Evolutionary conservation across 2,113 vertebrate genomes (phyloP), one percentile per base, ranked within the genome.

Genomic region (Eublepharis macularius): DNA sequence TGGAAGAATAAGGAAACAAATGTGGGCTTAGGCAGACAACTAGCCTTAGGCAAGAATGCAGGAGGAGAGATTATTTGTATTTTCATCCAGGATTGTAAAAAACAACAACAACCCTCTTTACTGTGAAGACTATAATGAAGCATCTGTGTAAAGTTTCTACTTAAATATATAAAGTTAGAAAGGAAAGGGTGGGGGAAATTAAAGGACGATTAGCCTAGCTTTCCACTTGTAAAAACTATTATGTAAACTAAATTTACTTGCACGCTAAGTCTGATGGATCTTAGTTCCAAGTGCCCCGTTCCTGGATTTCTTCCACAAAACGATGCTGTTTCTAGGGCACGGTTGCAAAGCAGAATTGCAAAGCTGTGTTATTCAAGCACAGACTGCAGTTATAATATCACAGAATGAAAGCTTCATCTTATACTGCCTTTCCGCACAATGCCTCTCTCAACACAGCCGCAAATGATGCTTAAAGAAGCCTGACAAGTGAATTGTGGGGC

Each of bases 191-290:
- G 21, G 29, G 6, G 1, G 45, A 11, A 45, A 47, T 6, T 45
- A 8, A 73, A 24, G 16, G 51, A 47, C 41, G 41, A 36, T 60
- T 79, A 49, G 47, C 4, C 49, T 65, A 73, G n/a, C 63, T 65
- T 86, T 80, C 76, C 69, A n/a, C 43, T 86, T 74, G 41, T 65
- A 80, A 80, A 86, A 80, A 39, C 39, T 45, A 63, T 60, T 63
- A 41, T 74, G 19, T 47, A 26, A 80, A 14, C 39, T 80, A 65
- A 49, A 80, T 75, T 39, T 49, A 74, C 34, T 65, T 39, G 69
- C 29, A 47, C n/a, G 60, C 74, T 68, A 66, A 29, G 16, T 49
- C 11, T 51, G 82, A 76, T 51, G 68, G 63, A 68, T 45, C n/a
- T 65, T 76, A 29, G 60, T 68, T 76, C 60, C 63, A 76, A 39